Conservation (phyloP, 2,113 vertebrate genomes). For the Polypterus bichir region DNA sequence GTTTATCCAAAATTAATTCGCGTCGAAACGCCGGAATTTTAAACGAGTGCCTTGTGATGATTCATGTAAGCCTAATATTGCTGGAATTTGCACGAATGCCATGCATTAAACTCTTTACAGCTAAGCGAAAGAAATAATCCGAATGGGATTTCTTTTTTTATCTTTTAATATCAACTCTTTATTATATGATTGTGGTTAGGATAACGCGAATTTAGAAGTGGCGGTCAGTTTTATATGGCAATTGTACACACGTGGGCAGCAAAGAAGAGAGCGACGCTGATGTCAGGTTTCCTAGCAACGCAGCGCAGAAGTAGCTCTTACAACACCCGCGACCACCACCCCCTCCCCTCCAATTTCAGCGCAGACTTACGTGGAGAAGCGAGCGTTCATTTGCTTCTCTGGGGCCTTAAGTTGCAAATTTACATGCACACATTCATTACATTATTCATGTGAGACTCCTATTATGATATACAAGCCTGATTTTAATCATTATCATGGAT, state of each 20-base stretch:
- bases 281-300: conserved; percentile 55
- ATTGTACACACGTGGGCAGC: conserved; percentile 31
- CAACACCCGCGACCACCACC: too few relatives aligned
- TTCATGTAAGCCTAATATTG: not conserved
- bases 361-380: too few relatives aligned
- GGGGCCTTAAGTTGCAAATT: too few relatives aligned
- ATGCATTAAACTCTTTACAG: not conserved
- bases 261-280: conserved; percentile 28
- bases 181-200: not conserved
- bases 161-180: not conserved
- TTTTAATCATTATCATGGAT: too few relatives aligned
- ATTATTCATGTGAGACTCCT: too few relatives aligned
- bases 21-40: not conserved
- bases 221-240: conserved; percentile 24
- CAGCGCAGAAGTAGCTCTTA: conserved; percentile 10
- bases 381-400: too few relatives aligned
- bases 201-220: conserved; percentile 7
- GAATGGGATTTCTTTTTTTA: not conserved
- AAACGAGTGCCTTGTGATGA: not conserved
- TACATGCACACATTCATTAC: too few relatives aligned
- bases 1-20: not conserved
- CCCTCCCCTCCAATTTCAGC: too few relatives aligned
- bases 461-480: too few relatives aligned
- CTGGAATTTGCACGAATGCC: not conserved
- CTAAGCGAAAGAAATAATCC: too few relatives aligned